A percentile compares a stretch with the other conserved stretches of the same genome.
These are phyloP conservation scores for Synanthedon tipuliformis DNA, from an alignment of 2,888 invertebrate genomes.

Conservation along the genomic window DNA sequence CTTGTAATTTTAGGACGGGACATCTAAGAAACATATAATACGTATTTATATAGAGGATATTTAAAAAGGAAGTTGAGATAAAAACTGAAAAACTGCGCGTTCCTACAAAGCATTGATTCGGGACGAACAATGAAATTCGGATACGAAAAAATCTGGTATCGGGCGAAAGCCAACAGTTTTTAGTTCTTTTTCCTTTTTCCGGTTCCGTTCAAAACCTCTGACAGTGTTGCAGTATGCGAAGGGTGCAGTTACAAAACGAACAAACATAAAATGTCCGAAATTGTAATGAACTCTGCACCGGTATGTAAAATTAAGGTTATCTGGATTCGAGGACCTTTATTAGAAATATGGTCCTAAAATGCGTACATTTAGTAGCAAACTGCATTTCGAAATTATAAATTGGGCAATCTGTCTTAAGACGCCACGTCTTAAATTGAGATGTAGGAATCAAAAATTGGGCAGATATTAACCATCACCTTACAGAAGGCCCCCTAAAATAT, in stretches of 20 bases:
- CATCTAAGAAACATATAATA: too few relatives aligned
- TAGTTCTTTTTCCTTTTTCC: constrained; percentile 21
- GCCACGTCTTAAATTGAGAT: too few relatives aligned
- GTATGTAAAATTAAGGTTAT: not conserved
- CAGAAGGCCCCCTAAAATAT: too few relatives aligned
- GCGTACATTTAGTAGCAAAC: too few relatives aligned
- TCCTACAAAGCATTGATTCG: constrained; percentile 25
- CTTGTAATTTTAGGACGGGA: too few relatives aligned
- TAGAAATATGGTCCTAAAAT: too few relatives aligned
- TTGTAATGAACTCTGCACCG: not conserved
- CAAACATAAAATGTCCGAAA: not conserved
- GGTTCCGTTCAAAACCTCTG: constrained; percentile 24
- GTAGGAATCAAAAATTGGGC: too few relatives aligned
- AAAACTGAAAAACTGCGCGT: not conserved
- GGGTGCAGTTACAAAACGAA: not conserved
- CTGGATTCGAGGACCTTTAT: not conserved
- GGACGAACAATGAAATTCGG: constrained; percentile 17
- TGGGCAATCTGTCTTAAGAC: too few relatives aligned
- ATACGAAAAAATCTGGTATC: constrained; percentile 25
- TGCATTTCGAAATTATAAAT: too few relatives aligned
- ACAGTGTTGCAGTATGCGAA: constrained; percentile 9
- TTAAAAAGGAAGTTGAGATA: too few relatives aligned
- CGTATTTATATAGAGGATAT: too few relatives aligned
- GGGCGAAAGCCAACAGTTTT: constrained; percentile 37
- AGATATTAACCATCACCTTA: too few relatives aligned